Evolutionary conservation across 2,113 vertebrate genomes (phyloP).

Genomic region (Lagopus leucura): DNA sequence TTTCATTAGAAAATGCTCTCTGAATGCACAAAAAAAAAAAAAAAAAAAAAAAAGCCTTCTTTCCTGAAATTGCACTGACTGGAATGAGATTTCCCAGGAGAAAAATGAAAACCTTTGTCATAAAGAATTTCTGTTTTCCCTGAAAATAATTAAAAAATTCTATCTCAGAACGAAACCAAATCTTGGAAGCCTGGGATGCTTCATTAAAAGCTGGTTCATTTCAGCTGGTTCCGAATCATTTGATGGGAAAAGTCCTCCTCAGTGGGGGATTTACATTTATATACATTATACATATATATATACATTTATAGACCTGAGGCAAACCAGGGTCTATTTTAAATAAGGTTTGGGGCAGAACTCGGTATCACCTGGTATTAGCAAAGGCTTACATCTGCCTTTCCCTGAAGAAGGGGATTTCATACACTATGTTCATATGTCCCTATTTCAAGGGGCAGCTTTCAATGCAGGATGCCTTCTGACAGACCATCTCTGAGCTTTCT

Average conservation of each 20-base stretch:
- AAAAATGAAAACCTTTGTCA: slow-evolving; percentile 23
- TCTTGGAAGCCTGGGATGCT: background rate
- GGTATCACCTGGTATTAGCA: background rate
- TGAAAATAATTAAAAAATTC: background rate
- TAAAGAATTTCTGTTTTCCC: background rate
- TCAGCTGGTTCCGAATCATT: background rate
- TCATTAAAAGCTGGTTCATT: background rate
- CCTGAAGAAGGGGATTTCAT: background rate
- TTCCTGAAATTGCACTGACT: background rate
- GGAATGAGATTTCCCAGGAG: background rate
- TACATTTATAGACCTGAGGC: background rate
- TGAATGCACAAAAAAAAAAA: background rate
- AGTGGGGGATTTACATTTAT: no score
- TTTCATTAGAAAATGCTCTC: background rate
- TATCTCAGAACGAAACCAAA: background rate
- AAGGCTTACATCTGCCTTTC: background rate
- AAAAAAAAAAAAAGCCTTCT: background rate
- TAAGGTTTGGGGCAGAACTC: background rate
- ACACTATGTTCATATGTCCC: accelerated
- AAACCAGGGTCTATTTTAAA: background rate
- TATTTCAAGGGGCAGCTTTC: background rate
- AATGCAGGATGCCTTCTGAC: background rate
- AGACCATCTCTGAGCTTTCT: background rate
- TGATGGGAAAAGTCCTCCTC: background rate
- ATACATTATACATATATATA: no score